Conservation (phyloP, 2,888 invertebrate species). For the Drosophila limbata region DNA sequence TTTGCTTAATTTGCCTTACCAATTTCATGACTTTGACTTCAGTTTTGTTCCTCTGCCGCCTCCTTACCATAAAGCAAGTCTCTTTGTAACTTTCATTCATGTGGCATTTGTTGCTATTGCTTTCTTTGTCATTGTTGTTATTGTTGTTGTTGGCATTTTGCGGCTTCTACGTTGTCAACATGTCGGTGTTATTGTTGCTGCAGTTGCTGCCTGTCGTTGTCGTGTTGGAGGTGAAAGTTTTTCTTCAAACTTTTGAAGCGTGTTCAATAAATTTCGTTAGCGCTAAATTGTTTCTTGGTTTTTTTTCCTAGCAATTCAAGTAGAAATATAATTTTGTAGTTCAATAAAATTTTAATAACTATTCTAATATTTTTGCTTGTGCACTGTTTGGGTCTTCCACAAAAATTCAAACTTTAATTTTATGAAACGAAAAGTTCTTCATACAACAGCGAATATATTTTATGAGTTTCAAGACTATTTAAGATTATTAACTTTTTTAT, state of each 20-base stretch:
- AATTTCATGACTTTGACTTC: conserved; percentile 54
- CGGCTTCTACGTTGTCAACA: conserved; percentile 69
- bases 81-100: conserved; percentile 82
- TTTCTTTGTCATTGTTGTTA: conserved; percentile 30
- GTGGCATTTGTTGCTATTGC: conserved; percentile 32
- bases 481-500: too few relatives aligned
- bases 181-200: conserved; percentile 43
- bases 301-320: conserved; percentile 7
- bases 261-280: conserved; percentile 61
- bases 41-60: conserved; percentile 28
- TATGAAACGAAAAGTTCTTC: too few relatives aligned
- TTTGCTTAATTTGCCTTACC: conserved; percentile 43
- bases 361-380: too few relatives aligned
- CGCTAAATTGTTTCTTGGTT: conserved; percentile 37
- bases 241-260: conserved; percentile 55
- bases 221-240: conserved; percentile 79
- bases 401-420: too few relatives aligned
- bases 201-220: conserved; percentile 43
- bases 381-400: too few relatives aligned
- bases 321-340: too few relatives aligned
- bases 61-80: conserved; percentile 48
- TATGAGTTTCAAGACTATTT: not conserved
- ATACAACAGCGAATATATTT: too few relatives aligned
- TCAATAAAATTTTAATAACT: too few relatives aligned
- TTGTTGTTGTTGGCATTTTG: conserved; percentile 58